Evolutionary conservation across 37 sponge, comb jelly and placozoan genomes (phyloP).

Genomic region (Lycopodina hypogea): DNA sequence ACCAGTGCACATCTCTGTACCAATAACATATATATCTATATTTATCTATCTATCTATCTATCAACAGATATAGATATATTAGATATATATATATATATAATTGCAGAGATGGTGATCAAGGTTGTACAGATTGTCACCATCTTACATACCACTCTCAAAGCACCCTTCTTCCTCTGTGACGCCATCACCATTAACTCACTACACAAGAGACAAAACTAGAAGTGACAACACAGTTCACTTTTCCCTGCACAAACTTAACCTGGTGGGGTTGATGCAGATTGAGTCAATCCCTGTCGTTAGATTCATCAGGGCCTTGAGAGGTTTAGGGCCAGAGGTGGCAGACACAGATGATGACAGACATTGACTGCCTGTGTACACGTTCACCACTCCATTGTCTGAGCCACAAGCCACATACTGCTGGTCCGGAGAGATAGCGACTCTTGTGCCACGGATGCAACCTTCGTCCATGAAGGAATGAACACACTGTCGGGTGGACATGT

Average conservation of each 20-base stretch:
- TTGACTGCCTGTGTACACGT: constrained; percentile 57
- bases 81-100: no score
- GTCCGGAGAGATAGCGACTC: constrained; percentile 61
- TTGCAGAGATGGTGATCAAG: no score
- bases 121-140: no score
- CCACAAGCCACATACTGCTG: constrained; percentile 70
- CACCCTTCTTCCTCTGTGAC: constrained; percentile 71
- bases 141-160: constrained; percentile 71
- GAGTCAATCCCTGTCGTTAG: constrained; percentile 65
- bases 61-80: no score
- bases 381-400: constrained; percentile 84
- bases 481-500: constrained; percentile 76
- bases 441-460: constrained; percentile 65
- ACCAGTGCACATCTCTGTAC: no score
- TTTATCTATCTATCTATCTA: no score
- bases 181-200: constrained; percentile 85
- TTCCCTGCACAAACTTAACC: constrained; percentile 4
- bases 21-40: no score
- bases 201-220: not conserved
- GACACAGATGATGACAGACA: constrained; percentile 7
- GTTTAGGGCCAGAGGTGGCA: constrained; percentile 42
- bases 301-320: constrained; percentile 71
- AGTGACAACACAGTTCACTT: not conserved
- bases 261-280: constrained; percentile 69
- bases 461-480: constrained; percentile 81